Base-by-base conservation (phyloP, 2,113 vertebrate genomes). In the Camelus dromedarius region DNA sequence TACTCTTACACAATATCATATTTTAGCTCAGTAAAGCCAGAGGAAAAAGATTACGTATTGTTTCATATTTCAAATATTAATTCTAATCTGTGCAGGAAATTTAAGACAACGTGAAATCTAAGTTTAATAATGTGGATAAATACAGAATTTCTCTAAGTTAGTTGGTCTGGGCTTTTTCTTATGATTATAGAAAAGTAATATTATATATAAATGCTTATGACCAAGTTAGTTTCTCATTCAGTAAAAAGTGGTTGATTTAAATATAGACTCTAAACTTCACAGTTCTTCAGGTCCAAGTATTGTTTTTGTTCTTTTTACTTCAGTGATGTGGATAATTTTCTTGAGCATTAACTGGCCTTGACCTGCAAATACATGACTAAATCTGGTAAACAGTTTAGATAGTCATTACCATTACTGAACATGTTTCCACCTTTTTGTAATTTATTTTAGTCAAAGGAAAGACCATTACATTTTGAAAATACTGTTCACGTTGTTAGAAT, bases 381-480 rank as follows among this genome's bases (percentile, higher is more conserved):
- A 22, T 82, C n/a, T 85, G 32, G 35, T 89, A 28, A 94, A n/a
- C 28, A 69, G 73, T 28, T n/a, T 50, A 83, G 79, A 24, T 0
- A 46, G 67, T 42, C 93, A 93, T 97, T 92, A 97, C n/a, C 62
- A 46, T 42, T 93, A 64, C 83, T 8, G 7, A 93, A 80, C 56
- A 62, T 94, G 95, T 67, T 67, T 97, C 52, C 86, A 89, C 85
- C 87, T 93, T 86, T 70, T 50, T 83, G 76, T 38, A 95, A 87
- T 96, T 96, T 97, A 96, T 98, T 98, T 98, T 97, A 88, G 81
- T 97, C 92, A 96, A 95, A 93, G 79, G 30, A 64, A 97, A 98
- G 95, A 98, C 98, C 98, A 98, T 98, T 97, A 76, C 97, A 88
- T 96, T 98, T 97, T 97, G 96, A 97, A 98, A 98, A 98, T 96